Evolutionary conservation across 1,140 invertebrate species (phyloP), one percentile per base, ranked within the genome.

Genomic region (Metopolophium dirhodum): DNA sequence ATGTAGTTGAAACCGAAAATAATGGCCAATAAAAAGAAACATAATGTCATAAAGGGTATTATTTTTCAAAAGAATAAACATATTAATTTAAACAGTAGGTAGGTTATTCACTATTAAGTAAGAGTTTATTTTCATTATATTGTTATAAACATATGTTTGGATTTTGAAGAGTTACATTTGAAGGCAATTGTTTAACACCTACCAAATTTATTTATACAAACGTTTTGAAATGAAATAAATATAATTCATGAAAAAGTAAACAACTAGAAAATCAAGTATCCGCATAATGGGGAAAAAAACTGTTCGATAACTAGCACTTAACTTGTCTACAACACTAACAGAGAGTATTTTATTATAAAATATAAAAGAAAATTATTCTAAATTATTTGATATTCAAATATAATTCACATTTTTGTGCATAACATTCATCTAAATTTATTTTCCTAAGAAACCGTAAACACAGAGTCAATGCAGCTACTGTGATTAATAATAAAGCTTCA

Each of bases 1-100:
- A 41, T 41, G 35, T 89, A 41, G 51, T 41, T 89, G 35, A 89
- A 37, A 89, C 88, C 47, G 6, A 89, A 89, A 89, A 54, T 54
- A 89, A 54, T 89, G 41, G 41, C 8, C 14, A 86, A n/a, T 86
- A 86, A 30, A 86, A 86, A 18, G 11, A 47, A 47, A 86, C 45
- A 86, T 41, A 86, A 86, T 86, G 23, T 45, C 37, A 85, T 45
- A 85, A 85, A 49, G 85, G 14, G 41, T 18, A 47, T 77, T 86
- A 86, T 47, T 86, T 45, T 86, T 47, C 37, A 26, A 86, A 47
- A 45, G 37, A 77, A 86, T 86, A n/a, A 49, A 86, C 85, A 30
- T 86, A 47, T 86, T 47, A 47, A 86, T 47, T 86, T 47, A 86
- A 86, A 85, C 83, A 41, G 83, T 41, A 85, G 2, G n/a, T 41